Base-by-base conservation (phyloP, 2,797 vertebrate species). In the Xerus rutilus region DNA sequence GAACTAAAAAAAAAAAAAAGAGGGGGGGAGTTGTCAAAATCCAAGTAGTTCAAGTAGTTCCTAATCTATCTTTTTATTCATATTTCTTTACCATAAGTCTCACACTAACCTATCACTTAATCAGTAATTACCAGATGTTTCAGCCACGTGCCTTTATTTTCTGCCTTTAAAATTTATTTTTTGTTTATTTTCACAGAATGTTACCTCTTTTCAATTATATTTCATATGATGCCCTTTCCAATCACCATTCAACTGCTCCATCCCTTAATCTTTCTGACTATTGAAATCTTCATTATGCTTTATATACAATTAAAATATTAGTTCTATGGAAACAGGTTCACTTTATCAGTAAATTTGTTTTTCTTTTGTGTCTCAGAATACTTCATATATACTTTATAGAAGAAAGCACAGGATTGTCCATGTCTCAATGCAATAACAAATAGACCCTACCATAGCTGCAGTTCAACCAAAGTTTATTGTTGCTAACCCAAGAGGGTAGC, bases 261-360 rank as follows among this genome's bases (percentile, higher is more conserved):
- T 85, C 18, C 1, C 54, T 20, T 81, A 52, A 72, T 64, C 25
- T 90, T 86, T 83, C 73, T 92, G 28, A 69, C 35, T 72, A 57
- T 39, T 79, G 20, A 52, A 49, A 0, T 45, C 43, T 67, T 82
- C 25, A 3, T 94, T 10, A 59, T 54, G 1, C 87, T 96, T 72
- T 91, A 85, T n/a, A 30, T 10, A 65, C 23, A 94, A 67, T 86
- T 74, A 88, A 86, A 81, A 70, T 76, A 23, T 39, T 62, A 52
- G 8, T 67, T 64, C 7, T 52, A 1, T 47, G n/a, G n/a, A 91
- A 57, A 62, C 13, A 67, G 59, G 67, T 89, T 89, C 21, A 86
- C 62, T 62, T 90, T 73, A 54, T 23, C 43, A 23, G 6, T 85
- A 93, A 77, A 52, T 91, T 10, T 64, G 52, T 73, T 73, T 47